Evolutionary conservation across 2,888 invertebrate genomes (phyloP).

Genomic region (Scaptomyza reducta): DNA sequence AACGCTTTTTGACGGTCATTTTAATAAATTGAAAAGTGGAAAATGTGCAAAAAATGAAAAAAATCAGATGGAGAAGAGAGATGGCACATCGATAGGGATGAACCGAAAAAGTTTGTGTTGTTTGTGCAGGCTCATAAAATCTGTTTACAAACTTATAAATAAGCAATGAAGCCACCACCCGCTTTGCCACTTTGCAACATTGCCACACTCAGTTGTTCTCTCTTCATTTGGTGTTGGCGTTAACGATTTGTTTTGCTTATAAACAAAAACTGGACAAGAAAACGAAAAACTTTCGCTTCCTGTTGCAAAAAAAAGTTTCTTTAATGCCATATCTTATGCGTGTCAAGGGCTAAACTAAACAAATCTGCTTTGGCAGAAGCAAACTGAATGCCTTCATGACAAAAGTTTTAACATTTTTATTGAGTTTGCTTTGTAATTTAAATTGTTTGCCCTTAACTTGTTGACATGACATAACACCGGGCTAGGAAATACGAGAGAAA

Average conservation of each 20-base stretch:
- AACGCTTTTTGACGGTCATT: slow-evolving; percentile 78
- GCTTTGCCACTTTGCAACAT: not conserved
- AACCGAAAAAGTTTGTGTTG: slow-evolving; percentile 37
- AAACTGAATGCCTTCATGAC: slow-evolving; percentile 56
- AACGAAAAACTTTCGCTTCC: slow-evolving; percentile 60
- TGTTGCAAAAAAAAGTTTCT: slow-evolving; percentile 45
- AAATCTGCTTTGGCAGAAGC: slow-evolving; percentile 43
- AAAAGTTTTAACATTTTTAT: slow-evolving; percentile 75
- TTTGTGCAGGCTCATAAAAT: slow-evolving; percentile 75
- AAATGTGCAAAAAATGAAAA: slow-evolving; percentile 47
- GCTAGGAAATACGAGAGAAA: not conserved
- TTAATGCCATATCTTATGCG: slow-evolving; percentile 76
- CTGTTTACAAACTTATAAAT: slow-evolving; percentile 79
- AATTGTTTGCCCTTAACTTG: slow-evolving; percentile 75
- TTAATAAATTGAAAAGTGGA: slow-evolving; percentile 77
- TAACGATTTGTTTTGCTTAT: slow-evolving; percentile 76
- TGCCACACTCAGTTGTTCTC: not conserved
- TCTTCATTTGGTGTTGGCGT: slow-evolving; percentile 28
- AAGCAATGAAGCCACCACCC: slow-evolving; percentile 47
- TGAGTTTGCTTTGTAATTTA: slow-evolving; percentile 79
- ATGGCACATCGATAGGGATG: slow-evolving; percentile 61
- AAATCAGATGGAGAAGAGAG: not conserved
- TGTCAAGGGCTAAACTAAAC: slow-evolving; percentile 74
- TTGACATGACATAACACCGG: slow-evolving; percentile 57
- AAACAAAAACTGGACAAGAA: slow-evolving; percentile 37